A percentile compares a stretch with the other conserved stretches of the same genome.
Evolutionary conservation across 2,113 vertebrate genomes (phyloP).

Genomic region (Misgurnus mizolepis): DNA sequence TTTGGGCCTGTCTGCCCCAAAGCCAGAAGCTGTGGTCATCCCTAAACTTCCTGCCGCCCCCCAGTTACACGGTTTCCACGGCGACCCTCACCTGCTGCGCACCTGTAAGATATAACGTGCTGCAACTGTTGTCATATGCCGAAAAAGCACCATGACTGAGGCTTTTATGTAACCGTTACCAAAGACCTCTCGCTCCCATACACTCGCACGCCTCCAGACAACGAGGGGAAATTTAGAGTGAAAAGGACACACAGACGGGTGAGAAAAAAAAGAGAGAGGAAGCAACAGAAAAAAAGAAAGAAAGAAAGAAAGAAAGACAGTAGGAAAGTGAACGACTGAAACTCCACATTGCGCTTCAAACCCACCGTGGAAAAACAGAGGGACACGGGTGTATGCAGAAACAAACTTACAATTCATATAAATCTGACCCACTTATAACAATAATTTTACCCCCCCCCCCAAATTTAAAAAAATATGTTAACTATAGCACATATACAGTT

Average conservation of each 20-base stretch:
- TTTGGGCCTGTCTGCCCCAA: slow-evolving; percentile 33
- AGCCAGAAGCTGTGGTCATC: slow-evolving; percentile 52
- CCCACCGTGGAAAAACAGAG: slow-evolving; percentile 48
- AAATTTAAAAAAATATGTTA: no score
- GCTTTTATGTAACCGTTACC: slow-evolving; percentile 55
- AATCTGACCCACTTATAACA: not conserved
- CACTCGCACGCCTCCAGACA: slow-evolving; percentile 30
- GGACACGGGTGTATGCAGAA: not conserved
- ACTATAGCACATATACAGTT: no score
- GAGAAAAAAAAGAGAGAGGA: slow-evolving; percentile 16
- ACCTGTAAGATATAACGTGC: slow-evolving; percentile 55
- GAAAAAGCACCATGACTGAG: slow-evolving; percentile 34
- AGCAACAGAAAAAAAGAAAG: slow-evolving; percentile 25
- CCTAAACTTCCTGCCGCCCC: slow-evolving; percentile 47
- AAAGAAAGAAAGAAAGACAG: slow-evolving; percentile 3
- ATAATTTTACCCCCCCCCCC: no score
- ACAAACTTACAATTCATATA: slow-evolving; percentile 32
- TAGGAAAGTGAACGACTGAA: slow-evolving; percentile 44
- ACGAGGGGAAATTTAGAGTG: slow-evolving; percentile 28
- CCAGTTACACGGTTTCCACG: slow-evolving; percentile 36
- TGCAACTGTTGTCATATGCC: slow-evolving; percentile 49
- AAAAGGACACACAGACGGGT: slow-evolving; percentile 10
- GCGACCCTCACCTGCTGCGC: slow-evolving; percentile 49
- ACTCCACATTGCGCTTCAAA: slow-evolving; percentile 23
- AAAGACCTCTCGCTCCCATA: slow-evolving; percentile 25